Conservation (phyloP, 92 coral and sea anemone genomes). For the Porites cylindrica region DNA sequence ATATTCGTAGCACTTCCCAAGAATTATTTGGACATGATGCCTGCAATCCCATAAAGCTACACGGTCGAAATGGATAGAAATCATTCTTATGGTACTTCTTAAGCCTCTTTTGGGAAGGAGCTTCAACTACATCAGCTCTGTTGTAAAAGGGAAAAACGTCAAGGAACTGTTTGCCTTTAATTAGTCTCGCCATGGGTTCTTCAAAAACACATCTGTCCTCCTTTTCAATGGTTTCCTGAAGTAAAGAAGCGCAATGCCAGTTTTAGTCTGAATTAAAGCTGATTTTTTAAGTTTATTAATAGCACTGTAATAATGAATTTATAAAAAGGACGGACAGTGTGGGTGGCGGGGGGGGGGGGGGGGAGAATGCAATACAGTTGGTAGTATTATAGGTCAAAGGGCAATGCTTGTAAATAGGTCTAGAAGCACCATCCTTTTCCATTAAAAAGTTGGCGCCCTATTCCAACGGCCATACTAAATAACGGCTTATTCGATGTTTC, state of each 20-base stretch:
- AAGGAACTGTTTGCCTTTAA: conserved; percentile 59
- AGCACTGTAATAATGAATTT: no score
- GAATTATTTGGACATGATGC: conserved; percentile 75
- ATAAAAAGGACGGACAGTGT: no score
- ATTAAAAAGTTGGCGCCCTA: no score
- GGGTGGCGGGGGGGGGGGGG: no score
- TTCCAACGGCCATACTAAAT: no score
- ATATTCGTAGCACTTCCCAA: conserved; percentile 58
- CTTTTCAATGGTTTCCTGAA: conserved; percentile 42
- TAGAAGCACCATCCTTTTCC: no score
- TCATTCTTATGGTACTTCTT: conserved; percentile 61
- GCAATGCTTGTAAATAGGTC: no score
- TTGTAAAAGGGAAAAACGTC: conserved; percentile 75
- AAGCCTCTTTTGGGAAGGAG: conserved; percentile 52
- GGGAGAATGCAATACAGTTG: no score
- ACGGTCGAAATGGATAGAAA: conserved; percentile 75
- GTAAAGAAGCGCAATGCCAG: background rate
- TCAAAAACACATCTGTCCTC: conserved; percentile 86
- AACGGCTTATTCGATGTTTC: no score
- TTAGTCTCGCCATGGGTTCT: conserved; percentile 85
- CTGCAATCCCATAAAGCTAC: conserved; percentile 73
- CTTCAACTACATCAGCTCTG: conserved; percentile 49
- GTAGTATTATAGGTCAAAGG: no score
- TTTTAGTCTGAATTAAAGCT: background rate
- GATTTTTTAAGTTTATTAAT: no score